A percentile compares a stretch with the other conserved stretches of the same genome.
Conservation (phyloP, 2,113 vertebrate species). For the Xiphophorus couchianus region DNA sequence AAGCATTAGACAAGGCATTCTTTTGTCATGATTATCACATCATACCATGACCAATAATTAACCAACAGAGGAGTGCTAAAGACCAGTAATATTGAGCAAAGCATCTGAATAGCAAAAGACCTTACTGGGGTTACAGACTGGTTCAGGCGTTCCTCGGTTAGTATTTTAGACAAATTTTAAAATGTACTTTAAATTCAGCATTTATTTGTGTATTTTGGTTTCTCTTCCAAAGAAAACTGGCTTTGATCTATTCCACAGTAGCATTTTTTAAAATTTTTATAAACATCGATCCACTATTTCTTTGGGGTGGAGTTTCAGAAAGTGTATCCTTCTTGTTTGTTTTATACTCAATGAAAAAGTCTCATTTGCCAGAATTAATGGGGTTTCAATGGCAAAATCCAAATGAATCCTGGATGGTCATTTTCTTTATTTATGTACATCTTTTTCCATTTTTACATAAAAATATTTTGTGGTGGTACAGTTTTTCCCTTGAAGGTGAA, state of each 20-base stretch:
- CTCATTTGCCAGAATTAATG: neutral
- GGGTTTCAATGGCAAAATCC: neutral
- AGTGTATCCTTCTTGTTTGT: neutral
- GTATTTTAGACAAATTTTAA: neutral
- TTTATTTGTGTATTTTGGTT: no score
- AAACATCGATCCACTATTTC: neutral
- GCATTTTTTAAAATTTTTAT: no score
- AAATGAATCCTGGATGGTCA: neutral
- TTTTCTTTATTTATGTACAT: neutral
- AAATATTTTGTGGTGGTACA: no score
- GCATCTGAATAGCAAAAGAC: constrained; percentile 39
- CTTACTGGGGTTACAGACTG: constrained; percentile 17
- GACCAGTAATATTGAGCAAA: constrained; percentile 38
- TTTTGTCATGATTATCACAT: constrained; percentile 51
- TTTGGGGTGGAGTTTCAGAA: no score
- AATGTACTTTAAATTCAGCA: neutral
- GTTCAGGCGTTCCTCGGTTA: constrained; percentile 12
- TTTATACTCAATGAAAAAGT: neutral
- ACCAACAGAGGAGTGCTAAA: constrained; percentile 63
- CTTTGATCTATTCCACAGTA: no score
- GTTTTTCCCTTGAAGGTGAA: neutral
- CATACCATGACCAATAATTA: constrained; percentile 51
- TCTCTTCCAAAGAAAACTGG: no score
- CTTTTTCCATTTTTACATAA: no score
- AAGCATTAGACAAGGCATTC: constrained; percentile 62